These are phyloP conservation scores for Sylvia borin DNA, from an alignment of 2,797 vertebrate species.

Conservation along the genomic window DNA sequence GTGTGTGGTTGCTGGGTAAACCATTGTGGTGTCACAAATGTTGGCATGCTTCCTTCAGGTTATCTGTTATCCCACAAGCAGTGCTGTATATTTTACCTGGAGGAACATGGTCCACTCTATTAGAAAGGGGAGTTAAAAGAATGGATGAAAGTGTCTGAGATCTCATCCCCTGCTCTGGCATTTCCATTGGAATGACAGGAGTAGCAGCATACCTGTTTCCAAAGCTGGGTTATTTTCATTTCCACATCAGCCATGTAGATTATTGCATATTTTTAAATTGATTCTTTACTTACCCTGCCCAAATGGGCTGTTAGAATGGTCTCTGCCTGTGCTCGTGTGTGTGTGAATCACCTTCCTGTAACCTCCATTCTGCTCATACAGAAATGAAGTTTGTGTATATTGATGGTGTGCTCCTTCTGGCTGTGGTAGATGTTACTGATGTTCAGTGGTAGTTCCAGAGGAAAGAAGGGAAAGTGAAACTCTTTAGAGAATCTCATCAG, in stretches of 20 bases:
- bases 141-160: neutral
- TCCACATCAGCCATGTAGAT: neutral
- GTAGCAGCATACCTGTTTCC: neutral
- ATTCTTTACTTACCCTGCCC: neutral
- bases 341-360: neutral
- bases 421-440: neutral
- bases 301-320: neutral
- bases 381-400: neutral
- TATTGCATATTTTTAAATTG: neutral
- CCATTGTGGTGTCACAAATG: neutral
- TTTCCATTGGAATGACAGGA: neutral
- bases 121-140: neutral
- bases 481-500: neutral
- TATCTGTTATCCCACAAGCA: neutral
- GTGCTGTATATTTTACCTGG: neutral
- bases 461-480: neutral
- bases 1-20: neutral
- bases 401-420: neutral
- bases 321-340: neutral
- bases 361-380: neutral
- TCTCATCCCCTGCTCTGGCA: neutral
- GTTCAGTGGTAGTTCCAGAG: neutral
- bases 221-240: neutral
- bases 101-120: neutral
- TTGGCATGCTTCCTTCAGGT: neutral